A percentile compares a stretch with the other conserved stretches of the same genome.
Conservation (phyloP, 2,113 vertebrate species). For the Alosa alosa region DNA sequence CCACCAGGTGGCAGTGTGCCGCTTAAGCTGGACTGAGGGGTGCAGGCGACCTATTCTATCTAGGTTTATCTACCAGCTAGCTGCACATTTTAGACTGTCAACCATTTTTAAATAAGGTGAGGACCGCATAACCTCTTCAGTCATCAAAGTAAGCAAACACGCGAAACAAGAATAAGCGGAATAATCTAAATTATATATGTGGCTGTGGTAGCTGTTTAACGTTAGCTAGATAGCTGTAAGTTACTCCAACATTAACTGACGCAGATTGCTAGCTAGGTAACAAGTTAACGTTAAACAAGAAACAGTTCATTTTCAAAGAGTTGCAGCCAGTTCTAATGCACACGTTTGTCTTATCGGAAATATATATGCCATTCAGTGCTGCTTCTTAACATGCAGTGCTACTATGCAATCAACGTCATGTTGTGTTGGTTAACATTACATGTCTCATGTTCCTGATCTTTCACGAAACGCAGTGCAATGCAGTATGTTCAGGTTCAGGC, state of each 20-base stretch:
- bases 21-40: background rate
- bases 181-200: background rate
- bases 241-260: too few species aligned
- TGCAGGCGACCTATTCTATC: background rate
- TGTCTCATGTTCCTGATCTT: too few species aligned
- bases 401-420: too few species aligned
- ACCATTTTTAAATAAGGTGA: background rate
- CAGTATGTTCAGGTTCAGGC: too few species aligned
- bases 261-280: background rate
- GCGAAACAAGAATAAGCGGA: background rate
- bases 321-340: too few species aligned
- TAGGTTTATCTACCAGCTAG: background rate
- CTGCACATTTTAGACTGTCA: background rate
- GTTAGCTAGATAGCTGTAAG: background rate
- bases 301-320: too few species aligned
- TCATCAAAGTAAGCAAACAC: background rate
- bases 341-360: too few species aligned
- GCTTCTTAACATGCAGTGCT: too few species aligned
- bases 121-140: background rate
- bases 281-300: background rate
- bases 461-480: too few species aligned
- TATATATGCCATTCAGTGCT: too few species aligned
- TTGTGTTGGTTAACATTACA: too few species aligned
- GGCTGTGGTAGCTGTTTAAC: background rate
- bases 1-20: background rate